These are phyloP conservation scores for Hippopotamus amphibius DNA, from an alignment of 2,113 vertebrate species.

Conservation along the genomic window DNA sequence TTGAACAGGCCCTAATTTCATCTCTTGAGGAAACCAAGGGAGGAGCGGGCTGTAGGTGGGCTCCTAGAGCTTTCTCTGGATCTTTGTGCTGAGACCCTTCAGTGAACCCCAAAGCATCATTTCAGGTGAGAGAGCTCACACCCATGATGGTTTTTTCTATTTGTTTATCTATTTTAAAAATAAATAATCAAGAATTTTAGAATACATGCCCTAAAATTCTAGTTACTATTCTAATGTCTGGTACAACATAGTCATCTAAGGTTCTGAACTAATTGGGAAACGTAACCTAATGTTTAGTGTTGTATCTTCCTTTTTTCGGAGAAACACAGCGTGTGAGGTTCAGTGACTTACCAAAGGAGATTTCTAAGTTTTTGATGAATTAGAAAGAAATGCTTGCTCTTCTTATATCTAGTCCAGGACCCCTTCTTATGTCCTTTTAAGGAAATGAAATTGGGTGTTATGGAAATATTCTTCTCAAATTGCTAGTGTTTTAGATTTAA, in stretches of 20 bases:
- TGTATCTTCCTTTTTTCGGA: background rate
- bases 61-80: background rate
- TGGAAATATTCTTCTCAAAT: slow-evolving; percentile 6
- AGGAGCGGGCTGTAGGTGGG: background rate
- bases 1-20: background rate
- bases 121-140: background rate
- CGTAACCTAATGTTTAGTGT: background rate
- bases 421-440: background rate
- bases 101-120: background rate
- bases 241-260: background rate
- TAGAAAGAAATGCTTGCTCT: background rate
- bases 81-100: background rate
- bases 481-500: background rate
- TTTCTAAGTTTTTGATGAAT: background rate
- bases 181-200: slow-evolving; percentile 24
- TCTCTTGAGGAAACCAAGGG: background rate
- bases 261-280: slow-evolving; percentile 34
- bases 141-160: background rate
- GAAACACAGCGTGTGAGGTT: background rate
- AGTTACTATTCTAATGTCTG: background rate
- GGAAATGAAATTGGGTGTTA: background rate
- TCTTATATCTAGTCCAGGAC: background rate
- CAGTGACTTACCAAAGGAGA: background rate
- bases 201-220: background rate
- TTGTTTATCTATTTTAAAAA: slow-evolving; percentile 13